These are phyloP conservation scores for Thaleichthys pacificus DNA, from an alignment of 2,797 vertebrate species.

Conservation along the genomic window DNA sequence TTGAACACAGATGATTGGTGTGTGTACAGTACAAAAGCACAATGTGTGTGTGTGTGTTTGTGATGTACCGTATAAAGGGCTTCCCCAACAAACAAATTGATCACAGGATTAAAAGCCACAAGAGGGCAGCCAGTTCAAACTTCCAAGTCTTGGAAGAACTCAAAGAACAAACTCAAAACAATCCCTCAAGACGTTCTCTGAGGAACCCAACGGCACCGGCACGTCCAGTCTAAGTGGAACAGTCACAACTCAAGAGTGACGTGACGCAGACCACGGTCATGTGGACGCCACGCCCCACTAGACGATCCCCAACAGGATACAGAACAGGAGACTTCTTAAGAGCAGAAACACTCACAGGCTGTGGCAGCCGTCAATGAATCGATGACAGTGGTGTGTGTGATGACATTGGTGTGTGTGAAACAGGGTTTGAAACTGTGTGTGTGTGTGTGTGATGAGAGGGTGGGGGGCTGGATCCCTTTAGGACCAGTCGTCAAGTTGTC, in stretches of 20 bases:
- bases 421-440: slow-evolving; percentile 9
- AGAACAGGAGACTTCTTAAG: not conserved
- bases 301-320: slow-evolving; percentile 19
- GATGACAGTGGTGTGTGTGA: slow-evolving; percentile 41
- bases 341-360: slow-evolving; percentile 11
- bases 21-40: not conserved
- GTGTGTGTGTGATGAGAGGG: slow-evolving; percentile 49
- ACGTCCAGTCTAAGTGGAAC: slow-evolving; percentile 43
- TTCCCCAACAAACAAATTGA: no score
- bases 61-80: not conserved
- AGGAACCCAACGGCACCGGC: slow-evolving; percentile 46
- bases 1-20: not conserved
- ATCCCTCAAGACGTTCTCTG: slow-evolving; percentile 37
- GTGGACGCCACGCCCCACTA: slow-evolving; percentile 36
- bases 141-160: not conserved
- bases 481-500: slow-evolving; percentile 36
- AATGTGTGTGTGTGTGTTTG: not conserved
- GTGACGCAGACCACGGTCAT: slow-evolving; percentile 36
- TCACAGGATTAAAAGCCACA: slow-evolving; percentile 3
- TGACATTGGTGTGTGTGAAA: slow-evolving; percentile 18
- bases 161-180: slow-evolving; percentile 8
- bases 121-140: slow-evolving; percentile 19
- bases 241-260: slow-evolving; percentile 38
- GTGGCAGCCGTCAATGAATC: slow-evolving; percentile 27
- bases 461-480: slow-evolving; percentile 32